Evolutionary conservation across 1,140 invertebrate species (phyloP), one percentile per base, ranked within the genome.

Genomic region (Calephelis virginiensis): DNA sequence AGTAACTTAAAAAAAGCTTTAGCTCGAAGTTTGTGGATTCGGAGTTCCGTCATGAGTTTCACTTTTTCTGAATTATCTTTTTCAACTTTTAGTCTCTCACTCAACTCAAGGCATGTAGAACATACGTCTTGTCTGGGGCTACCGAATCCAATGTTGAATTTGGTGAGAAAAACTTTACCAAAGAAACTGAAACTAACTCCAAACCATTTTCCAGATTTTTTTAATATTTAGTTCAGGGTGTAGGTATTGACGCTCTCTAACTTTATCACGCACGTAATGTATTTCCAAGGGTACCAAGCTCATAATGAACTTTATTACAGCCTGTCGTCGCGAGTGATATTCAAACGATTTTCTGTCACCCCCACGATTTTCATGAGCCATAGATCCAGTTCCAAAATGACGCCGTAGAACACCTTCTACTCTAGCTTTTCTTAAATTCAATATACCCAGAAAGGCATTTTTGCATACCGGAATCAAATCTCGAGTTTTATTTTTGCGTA

Each of bases 261-360:
- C 12, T 53, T 14, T 53, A 53, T 53, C 50, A n/a, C 50, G 50
- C 5, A 11, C 12, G 13, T 53, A 53, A 53, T 53, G 50, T 6
- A 28, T 53, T 53, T 53, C 50, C 13, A 53, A n/a, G 13, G 50
- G 50, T 53, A 11, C 13, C 50, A n/a, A 53, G 5, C 1, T n/a
- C 13, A n/a, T 12, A 53, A 53, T 53, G 50, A 53, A n/a, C 12
- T 53, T 53, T 53, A n/a, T n/a, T n/a, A 53, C 50, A n/a, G 50
- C 50, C 13, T 14, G 1, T n/a, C 7, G 12, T 0, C 50, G 50
- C 13, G 50, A 53, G 17, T n/a, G 50, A 53, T 53, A 53, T 53
- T 11, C 5, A n/a, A n/a, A n/a, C 12, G 10, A 53, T 53, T 53
- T 53, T 53, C 13, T 53, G 13, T 53, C 50, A 13, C 14, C 50